A percentile compares a stretch with the other conserved stretches of the same genome.
phyloP scores from a whole-genome alignment of 2,888 invertebrate species.

The Hirtodrosophila alboralis region DNA sequence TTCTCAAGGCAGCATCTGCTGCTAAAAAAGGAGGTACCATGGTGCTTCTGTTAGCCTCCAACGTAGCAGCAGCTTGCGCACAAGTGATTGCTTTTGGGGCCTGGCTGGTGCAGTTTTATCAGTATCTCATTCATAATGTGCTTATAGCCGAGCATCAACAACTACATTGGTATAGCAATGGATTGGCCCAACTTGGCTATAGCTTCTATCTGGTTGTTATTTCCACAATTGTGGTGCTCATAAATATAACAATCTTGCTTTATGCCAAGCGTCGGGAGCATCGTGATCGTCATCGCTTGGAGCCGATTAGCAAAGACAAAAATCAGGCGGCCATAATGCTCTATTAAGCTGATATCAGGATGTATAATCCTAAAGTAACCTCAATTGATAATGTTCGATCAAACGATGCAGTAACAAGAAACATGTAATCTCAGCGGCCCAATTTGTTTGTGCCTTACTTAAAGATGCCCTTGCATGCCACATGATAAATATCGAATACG shows the following conservation, averaged over 20 bases:
- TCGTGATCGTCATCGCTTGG: conserved; percentile 75
- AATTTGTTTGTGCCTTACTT: conserved; percentile 66
- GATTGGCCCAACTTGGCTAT: conserved; percentile 91
- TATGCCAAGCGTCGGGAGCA: conserved; percentile 79
- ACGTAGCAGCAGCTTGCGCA: conserved; percentile 87
- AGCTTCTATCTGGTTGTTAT: conserved; percentile 89
- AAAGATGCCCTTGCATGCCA: conserved; percentile 67
- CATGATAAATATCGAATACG: conserved; percentile 30
- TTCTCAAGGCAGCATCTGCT: conserved; percentile 83
- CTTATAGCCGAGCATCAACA: conserved; percentile 91
- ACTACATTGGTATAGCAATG: conserved; percentile 92
- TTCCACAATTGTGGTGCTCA: conserved; percentile 81
- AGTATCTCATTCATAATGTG: conserved; percentile 92
- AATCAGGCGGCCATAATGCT: conserved; percentile 84
- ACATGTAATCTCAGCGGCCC: conserved; percentile 63
- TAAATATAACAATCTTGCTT: conserved; percentile 80
- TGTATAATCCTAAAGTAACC: conserved; percentile 49
- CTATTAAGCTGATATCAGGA: conserved; percentile 67
- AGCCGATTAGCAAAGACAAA: conserved; percentile 82
- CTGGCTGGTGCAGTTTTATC: conserved; percentile 93
- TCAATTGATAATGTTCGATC: conserved; percentile 53
- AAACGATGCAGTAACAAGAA: conserved; percentile 32
- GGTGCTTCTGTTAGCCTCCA: conserved; percentile 81
- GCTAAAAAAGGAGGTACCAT: conserved; percentile 82
- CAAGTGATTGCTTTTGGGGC: conserved; percentile 90